These are phyloP conservation scores for Euglossa dilemma DNA, from an alignment of 1,140 invertebrate genomes.

Conservation along the genomic window DNA sequence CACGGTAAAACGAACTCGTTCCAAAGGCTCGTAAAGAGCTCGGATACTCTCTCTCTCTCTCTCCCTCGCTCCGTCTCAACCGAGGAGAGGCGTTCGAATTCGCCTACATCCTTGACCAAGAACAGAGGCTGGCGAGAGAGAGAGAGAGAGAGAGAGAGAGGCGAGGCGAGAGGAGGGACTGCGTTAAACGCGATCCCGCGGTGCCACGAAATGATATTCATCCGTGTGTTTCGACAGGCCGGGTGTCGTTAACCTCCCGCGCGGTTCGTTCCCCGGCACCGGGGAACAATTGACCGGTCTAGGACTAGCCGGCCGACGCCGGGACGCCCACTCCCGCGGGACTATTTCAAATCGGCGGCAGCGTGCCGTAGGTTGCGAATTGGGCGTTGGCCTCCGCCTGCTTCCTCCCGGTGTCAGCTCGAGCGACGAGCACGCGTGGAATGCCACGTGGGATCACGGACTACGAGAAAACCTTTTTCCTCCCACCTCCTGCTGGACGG, in stretches of 20 bases:
- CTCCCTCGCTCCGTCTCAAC: too few relatives aligned
- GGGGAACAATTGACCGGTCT: constrained; percentile 76
- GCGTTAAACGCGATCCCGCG: constrained; percentile 66
- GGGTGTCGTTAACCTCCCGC: constrained; percentile 79
- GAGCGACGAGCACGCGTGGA: constrained; percentile 51
- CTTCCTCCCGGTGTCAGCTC: constrained; percentile 23
- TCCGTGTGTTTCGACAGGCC: constrained; percentile 75
- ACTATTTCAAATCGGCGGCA: constrained; percentile 60
- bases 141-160: too few relatives aligned
- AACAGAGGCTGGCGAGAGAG: too few relatives aligned
- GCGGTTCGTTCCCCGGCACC: constrained; percentile 37
- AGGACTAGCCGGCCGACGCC: constrained; percentile 63
- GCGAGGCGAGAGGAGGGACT: constrained; percentile 51
- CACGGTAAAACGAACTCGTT: background rate
- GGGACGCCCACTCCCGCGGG: constrained; percentile 62
- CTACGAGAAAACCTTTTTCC: constrained; percentile 36
- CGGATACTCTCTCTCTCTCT: too few relatives aligned
- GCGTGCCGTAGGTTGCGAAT: constrained; percentile 71
- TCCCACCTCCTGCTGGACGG: constrained; percentile 28
- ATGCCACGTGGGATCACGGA: constrained; percentile 60
- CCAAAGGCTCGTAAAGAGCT: background rate
- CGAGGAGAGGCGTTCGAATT: background rate
- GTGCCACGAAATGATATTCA: constrained; percentile 78
- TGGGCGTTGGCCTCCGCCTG: constrained; percentile 71
- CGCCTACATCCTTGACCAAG: background rate